Base-by-base conservation (phyloP, 2,797 vertebrate species). In the Leontopithecus rosalia region DNA sequence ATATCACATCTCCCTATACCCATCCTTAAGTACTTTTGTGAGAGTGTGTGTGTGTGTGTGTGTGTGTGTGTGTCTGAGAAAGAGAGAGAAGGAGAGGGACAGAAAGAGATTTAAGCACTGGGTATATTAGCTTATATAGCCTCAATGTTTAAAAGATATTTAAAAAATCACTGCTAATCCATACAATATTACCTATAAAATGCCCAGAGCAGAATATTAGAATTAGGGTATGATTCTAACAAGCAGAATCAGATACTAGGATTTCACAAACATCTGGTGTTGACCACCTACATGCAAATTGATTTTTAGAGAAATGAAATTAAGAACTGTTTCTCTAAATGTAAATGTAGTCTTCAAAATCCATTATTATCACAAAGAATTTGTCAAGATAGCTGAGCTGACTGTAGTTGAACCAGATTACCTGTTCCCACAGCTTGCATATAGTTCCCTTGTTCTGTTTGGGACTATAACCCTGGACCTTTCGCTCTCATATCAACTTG, bases 181-280 rank as follows among this genome's bases (percentile, higher is more conserved):
- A 82, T 57, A 80, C 8, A 79, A 13, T 19, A 75, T 75, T 92
- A n/a, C 58, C 43, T 73, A 67, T n/a, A 57, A 94, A 61, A 17
- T 46, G 36, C 20, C 24, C 50, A 85, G 28, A 85, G 26, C 20
- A 79, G 58, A 80, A 75, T 33, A 48, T 14, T 26, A 94, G 52
- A 88, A 88, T 11, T 50, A 86, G 7, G 28, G 9, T 76, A 36
- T 52, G 52, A 85, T 57, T 88, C 20, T 79, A 88, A 58, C 7
- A 85, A 88, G 24, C n/a, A 92, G n/a, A 95, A 79, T 52, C 2
- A 84, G 64, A 33, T 58, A 80, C 12, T 26, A 61, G 36, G n/a
- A 33, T 95, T 91, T 81, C 67, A 48, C 30, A 72, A 93, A 92
- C 50, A 95, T 70, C 50, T 88, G 64, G 39, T 85, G 30, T 77